Conservation (phyloP, 2,888 invertebrate genomes). For the Amphipyra berbera region DNA sequence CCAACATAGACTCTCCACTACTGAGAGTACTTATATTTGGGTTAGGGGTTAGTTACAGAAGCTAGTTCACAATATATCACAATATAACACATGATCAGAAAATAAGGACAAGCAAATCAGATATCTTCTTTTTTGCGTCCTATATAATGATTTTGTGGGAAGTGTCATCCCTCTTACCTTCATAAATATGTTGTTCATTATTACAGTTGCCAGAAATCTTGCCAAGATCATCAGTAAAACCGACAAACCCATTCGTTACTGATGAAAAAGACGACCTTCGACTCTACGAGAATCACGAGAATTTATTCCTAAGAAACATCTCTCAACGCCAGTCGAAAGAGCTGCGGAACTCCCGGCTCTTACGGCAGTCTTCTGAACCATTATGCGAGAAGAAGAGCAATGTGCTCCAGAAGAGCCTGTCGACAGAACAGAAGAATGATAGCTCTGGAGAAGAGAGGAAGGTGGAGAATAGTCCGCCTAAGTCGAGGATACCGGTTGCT, state of each 20-base stretch:
- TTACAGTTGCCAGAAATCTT: slow-evolving; percentile 82
- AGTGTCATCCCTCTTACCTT: too few relatives aligned
- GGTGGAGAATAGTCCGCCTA: slow-evolving; percentile 73
- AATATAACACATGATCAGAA: too few relatives aligned
- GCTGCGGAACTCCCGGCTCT: slow-evolving; percentile 74
- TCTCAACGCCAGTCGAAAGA: slow-evolving; percentile 84
- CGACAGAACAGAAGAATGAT: slow-evolving; percentile 78
- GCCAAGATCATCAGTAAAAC: slow-evolving; percentile 72
- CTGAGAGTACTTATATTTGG: too few relatives aligned
- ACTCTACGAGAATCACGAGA: slow-evolving; percentile 85
- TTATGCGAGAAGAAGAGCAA: slow-evolving; percentile 74
- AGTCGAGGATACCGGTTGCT: slow-evolving; percentile 84
- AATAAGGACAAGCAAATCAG: too few relatives aligned
- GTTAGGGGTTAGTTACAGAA: too few relatives aligned
- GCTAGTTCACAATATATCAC: too few relatives aligned
- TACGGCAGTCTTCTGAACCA: slow-evolving; percentile 84
- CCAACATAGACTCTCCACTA: too few relatives aligned
- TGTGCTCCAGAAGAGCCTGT: slow-evolving; percentile 79
- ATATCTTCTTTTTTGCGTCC: too few relatives aligned
- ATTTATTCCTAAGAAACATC: slow-evolving; percentile 81
- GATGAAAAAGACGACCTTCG: slow-evolving; percentile 73
- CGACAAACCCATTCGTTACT: slow-evolving; percentile 79
- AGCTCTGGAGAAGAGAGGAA: slow-evolving; percentile 65
- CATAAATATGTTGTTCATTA: not conserved
- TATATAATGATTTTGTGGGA: too few relatives aligned